A percentile compares a stretch with the other conserved stretches of the same genome.
Conservation (phyloP, 2,888 invertebrate species). For the Abrostola triplasia region DNA sequence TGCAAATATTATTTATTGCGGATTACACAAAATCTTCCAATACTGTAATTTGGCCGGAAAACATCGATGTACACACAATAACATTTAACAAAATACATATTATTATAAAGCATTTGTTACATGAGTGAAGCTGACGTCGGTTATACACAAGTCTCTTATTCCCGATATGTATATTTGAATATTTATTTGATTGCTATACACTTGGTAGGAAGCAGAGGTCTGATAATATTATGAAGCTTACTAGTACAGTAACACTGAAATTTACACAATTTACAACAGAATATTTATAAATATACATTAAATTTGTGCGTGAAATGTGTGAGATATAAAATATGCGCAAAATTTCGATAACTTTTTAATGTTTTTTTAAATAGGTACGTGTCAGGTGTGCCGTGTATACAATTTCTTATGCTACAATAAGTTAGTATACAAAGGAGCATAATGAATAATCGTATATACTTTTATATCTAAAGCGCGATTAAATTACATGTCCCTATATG, state of each 20-base stretch:
- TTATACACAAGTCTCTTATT: slow-evolving; percentile 40
- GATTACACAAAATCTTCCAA: slow-evolving; percentile 45
- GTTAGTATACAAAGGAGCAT: slow-evolving; percentile 59
- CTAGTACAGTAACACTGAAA: slow-evolving; percentile 59
- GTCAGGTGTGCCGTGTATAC: slow-evolving; percentile 51
- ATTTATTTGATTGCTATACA: slow-evolving; percentile 45
- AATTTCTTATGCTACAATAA: slow-evolving; percentile 52
- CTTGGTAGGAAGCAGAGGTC: slow-evolving; percentile 37
- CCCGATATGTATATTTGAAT: slow-evolving; percentile 54
- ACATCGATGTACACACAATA: slow-evolving; percentile 58
- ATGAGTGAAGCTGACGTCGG: slow-evolving; percentile 25
- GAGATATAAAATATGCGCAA: slow-evolving; percentile 39
- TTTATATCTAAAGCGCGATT: slow-evolving; percentile 75
- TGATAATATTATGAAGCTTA: slow-evolving; percentile 38
- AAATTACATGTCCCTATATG: slow-evolving; percentile 75
- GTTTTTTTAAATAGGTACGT: slow-evolving; percentile 44
- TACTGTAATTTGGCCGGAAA: slow-evolving; percentile 68
- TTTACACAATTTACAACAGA: slow-evolving; percentile 77
- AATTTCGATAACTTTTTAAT: slow-evolving; percentile 38
- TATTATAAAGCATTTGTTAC: slow-evolving; percentile 38
- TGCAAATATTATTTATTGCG: slow-evolving; percentile 38
- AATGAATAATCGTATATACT: slow-evolving; percentile 60
- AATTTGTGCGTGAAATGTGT: slow-evolving; percentile 55
- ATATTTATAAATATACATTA: slow-evolving; percentile 55
- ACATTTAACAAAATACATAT: slow-evolving; percentile 40